Evolutionary conservation across 2,888 invertebrate species (phyloP).

Genomic region (Thymelicus acteon): DNA sequence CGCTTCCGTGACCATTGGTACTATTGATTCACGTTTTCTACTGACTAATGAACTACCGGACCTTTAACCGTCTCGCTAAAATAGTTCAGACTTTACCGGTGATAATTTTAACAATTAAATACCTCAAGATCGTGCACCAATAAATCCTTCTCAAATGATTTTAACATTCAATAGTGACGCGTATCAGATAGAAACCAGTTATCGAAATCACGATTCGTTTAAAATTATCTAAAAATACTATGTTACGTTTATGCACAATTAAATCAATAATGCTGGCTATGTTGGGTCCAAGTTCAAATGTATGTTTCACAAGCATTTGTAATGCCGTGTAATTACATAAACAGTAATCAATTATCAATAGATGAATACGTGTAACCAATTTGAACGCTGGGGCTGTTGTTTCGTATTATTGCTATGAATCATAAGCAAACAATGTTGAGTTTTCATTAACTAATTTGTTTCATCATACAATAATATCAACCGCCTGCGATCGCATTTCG

Average conservation of each 20-base stretch:
- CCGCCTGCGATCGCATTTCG: conserved; percentile 66
- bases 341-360: conserved; percentile 14
- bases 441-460: conserved; percentile 50
- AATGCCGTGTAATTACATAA: conserved; percentile 13
- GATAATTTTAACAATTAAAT: conserved; percentile 35
- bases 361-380: conserved; percentile 12
- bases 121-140: conserved; percentile 26
- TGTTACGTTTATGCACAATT: too few species aligned
- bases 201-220: conserved; percentile 31
- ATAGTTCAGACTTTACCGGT: conserved; percentile 15
- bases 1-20: conserved; percentile 64
- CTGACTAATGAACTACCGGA: conserved; percentile 45
- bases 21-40: conserved; percentile 54
- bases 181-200: conserved; percentile 29
- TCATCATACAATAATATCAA: conserved; percentile 63
- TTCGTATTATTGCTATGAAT: conserved; percentile 11
- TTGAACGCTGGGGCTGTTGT: conserved; percentile 15
- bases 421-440: conserved; percentile 47
- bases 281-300: conserved; percentile 7
- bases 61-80: conserved; percentile 20
- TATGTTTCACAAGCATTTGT: conserved; percentile 6
- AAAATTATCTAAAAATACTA: conserved; percentile 23
- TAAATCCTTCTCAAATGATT: conserved; percentile 35
- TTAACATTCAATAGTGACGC: conserved; percentile 33
- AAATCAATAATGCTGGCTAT: not conserved